A percentile compares a stretch with the other conserved stretches of the same genome.
These are phyloP conservation scores for Pantherophis alleghaniensis DNA, from an alignment of 2,797 vertebrate species.

Conservation along the genomic window DNA sequence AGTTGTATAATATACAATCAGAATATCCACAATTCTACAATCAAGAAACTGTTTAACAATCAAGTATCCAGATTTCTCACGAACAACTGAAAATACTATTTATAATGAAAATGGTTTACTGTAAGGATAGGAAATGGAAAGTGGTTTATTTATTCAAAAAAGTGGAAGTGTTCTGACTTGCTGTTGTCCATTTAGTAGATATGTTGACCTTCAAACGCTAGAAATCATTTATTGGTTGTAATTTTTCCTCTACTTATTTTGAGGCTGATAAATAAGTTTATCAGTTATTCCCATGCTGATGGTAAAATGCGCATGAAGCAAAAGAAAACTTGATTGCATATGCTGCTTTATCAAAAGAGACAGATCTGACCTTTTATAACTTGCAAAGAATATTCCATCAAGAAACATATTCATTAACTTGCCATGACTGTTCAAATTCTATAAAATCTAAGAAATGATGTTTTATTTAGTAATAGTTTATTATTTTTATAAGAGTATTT, in stretches of 20 bases:
- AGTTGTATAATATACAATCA: neutral
- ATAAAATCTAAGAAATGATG: neutral
- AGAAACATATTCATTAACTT: conserved; percentile 4
- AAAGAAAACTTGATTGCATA: neutral
- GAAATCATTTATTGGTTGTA: neutral
- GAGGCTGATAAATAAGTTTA: neutral
- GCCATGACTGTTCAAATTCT: neutral
- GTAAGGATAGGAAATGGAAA: neutral
- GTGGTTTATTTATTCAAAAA: neutral
- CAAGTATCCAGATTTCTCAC: neutral
- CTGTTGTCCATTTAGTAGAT: neutral
- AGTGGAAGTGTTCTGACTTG: neutral
- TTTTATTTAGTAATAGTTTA: neutral
- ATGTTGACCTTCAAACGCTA: neutral
- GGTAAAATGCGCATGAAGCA: conserved; percentile 1
- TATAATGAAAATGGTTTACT: neutral
- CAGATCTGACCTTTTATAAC: conserved; percentile 7
- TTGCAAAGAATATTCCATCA: neutral
- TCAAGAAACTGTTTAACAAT: neutral
- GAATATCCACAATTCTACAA: neutral
- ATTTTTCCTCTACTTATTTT: neutral
- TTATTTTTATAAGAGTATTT: neutral
- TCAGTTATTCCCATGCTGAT: neutral
- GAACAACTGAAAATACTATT: neutral
- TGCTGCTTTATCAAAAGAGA: conserved; percentile 1